Evolutionary conservation across 2,797 vertebrate genomes (phyloP).

Genomic region (Varecia variegata): DNA sequence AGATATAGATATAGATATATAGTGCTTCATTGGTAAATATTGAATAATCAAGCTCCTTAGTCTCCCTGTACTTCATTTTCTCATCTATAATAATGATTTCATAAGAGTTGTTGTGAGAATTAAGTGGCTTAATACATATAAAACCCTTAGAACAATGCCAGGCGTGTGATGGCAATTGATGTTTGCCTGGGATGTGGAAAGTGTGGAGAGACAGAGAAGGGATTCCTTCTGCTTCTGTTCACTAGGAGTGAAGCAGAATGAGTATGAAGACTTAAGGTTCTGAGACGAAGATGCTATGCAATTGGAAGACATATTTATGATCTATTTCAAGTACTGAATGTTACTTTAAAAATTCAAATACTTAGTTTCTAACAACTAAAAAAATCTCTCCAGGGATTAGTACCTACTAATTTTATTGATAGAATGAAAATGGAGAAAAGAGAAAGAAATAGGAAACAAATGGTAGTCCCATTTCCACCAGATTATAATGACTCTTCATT

Average conservation of each 20-base stretch:
- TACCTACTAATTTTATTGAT: not conserved
- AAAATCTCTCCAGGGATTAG: not conserved
- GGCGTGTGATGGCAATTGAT: not conserved
- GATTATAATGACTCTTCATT: not conserved
- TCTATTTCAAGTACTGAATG: not conserved
- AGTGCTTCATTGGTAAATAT: not conserved
- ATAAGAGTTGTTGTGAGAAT: not conserved
- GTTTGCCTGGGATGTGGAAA: not conserved
- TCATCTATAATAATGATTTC: not conserved
- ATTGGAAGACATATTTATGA: not conserved
- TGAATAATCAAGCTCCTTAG: not conserved
- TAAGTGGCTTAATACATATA: not conserved
- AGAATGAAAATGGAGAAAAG: not conserved
- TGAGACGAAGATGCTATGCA: not conserved
- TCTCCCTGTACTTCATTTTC: not conserved
- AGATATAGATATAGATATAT: not conserved
- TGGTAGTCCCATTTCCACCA: not conserved
- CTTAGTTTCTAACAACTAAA: not conserved
- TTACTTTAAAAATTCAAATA: slow-evolving; percentile 26
- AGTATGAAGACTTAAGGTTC: not conserved
- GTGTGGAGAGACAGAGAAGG: no score
- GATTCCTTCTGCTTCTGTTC: not conserved
- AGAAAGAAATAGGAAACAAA: not conserved
- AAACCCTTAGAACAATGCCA: not conserved
- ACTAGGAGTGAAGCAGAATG: not conserved